Percentiles rank a stretch among this genome's conserved stretches.
These are phyloP conservation scores for Piezodorus guildinii DNA, from an alignment of 1,140 invertebrate genomes.

Conservation along the genomic window DNA sequence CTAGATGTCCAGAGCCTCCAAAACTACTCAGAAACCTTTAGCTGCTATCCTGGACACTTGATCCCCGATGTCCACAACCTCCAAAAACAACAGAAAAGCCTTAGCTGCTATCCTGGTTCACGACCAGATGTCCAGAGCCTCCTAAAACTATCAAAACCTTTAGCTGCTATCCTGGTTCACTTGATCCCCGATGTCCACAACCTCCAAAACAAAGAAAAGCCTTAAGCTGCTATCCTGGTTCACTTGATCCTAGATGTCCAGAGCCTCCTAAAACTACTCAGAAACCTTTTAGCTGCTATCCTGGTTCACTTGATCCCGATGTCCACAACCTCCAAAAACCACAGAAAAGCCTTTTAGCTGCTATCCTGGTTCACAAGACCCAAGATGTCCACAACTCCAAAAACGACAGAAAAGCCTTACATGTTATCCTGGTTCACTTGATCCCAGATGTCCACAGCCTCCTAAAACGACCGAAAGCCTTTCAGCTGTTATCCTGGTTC, in stretches of 20 bases:
- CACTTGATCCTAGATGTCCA: neutral
- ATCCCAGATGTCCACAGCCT: conserved; percentile 33
- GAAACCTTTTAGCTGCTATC: conserved; percentile 30
- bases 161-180: conserved; percentile 6
- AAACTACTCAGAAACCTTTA: conserved; percentile 28
- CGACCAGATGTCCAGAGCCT: conserved; percentile 28
- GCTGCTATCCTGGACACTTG: neutral
- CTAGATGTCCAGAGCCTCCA: conserved; percentile 24
- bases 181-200: neutral
- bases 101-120: conserved; percentile 28
- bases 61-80: conserved; percentile 13
- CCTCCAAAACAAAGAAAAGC: neutral
- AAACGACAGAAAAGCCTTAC: conserved; percentile 24
- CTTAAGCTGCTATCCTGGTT: neutral
- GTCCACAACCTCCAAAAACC: conserved; percentile 29
- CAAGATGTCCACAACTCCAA: conserved; percentile 23
- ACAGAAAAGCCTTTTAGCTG: conserved; percentile 18
- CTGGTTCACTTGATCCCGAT: conserved; percentile 36
- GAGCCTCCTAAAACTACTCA: conserved; percentile 17
- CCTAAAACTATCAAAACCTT: conserved; percentile 7
- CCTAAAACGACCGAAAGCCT: conserved; percentile 5
- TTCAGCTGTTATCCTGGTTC: conserved; percentile 29
- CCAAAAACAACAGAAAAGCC: conserved; percentile 12
- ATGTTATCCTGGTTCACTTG: conserved; percentile 32
- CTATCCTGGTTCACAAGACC: conserved; percentile 29